Conservation (phyloP, 2,113 vertebrate species). For the human (Homo sapiens) region GRCh38 chr1:45529501-45530000, state of each 20-base stretch:
- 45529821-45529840: not conserved
- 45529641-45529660: not conserved
- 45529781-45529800: constrained; percentile 2
- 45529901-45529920: too few relatives aligned
- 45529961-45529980: not conserved
- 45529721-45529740: not conserved
- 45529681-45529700: not conserved
- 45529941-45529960: not conserved
- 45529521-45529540: too few relatives aligned
- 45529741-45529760: not conserved
- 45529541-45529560: too few relatives aligned
- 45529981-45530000: too few relatives aligned
- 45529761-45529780: not conserved
- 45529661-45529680: not conserved
- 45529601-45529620: too few relatives aligned
- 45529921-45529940: not conserved
- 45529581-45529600: too few relatives aligned
- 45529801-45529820: constrained; percentile 11
- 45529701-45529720: not conserved
- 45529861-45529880: not conserved
- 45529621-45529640: not conserved
- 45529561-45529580: too few relatives aligned
- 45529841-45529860: not conserved
- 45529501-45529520: too few relatives aligned
- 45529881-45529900: too few relatives aligned